These are phyloP conservation scores for Polydesmus complanatus DNA, from an alignment of 2,888 invertebrate genomes.

Conservation along the genomic window DNA sequence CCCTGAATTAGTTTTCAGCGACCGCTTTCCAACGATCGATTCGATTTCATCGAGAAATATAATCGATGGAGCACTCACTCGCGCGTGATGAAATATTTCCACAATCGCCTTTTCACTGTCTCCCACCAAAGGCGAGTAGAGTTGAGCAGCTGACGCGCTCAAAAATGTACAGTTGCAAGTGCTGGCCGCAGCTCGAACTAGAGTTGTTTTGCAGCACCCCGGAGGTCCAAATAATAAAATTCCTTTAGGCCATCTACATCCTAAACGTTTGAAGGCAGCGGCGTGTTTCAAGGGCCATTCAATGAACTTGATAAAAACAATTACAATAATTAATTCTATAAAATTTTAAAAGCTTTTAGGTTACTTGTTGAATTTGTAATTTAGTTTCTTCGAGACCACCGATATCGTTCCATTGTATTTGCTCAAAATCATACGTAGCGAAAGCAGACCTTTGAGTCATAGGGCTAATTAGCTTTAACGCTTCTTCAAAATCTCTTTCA, in stretches of 20 bases:
- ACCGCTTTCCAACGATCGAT: constrained; percentile 32
- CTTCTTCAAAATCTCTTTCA: constrained; percentile 29
- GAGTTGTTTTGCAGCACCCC: constrained; percentile 50
- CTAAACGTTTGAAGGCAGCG: constrained; percentile 41
- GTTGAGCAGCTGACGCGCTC: constrained; percentile 44
- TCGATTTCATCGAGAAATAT: constrained; percentile 24
- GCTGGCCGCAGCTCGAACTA: constrained; percentile 44
- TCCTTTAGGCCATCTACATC: constrained; percentile 43
- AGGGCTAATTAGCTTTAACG: constrained; percentile 32
- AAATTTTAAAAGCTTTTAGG: not conserved
- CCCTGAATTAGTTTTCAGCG: constrained; percentile 28
- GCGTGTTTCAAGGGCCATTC: constrained; percentile 44
- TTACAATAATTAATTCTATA: not conserved
- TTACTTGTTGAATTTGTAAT: constrained; percentile 35
- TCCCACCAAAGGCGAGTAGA: constrained; percentile 50
- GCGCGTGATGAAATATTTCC: constrained; percentile 28
- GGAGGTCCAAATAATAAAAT: constrained; percentile 49
- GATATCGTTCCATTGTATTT: constrained; percentile 37
- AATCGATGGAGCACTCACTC: constrained; percentile 5
- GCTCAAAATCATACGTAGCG: constrained; percentile 33
- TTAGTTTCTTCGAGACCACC: constrained; percentile 44
- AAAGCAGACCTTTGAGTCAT: constrained; percentile 37
- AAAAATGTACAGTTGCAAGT: constrained; percentile 41
- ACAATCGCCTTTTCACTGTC: constrained; percentile 46
- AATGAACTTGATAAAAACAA: constrained; percentile 31